phyloP scores from a whole-genome alignment of 2,888 invertebrate genomes.

The Lepidocyrtinus sp. region DNA sequence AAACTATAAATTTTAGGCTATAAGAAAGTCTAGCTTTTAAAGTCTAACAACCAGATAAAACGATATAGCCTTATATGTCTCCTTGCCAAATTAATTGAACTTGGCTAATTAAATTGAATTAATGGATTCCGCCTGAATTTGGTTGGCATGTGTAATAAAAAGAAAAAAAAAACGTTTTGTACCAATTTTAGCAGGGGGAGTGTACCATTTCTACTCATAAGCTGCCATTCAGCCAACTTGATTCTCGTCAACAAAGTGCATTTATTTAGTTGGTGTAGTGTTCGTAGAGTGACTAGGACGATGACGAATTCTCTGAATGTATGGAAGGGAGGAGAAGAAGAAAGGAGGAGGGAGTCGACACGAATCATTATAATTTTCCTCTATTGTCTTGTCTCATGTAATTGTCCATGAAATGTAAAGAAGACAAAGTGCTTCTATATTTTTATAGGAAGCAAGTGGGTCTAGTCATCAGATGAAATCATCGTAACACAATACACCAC shows the following conservation, averaged over 20 bases:
- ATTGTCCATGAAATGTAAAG: slow-evolving; percentile 55
- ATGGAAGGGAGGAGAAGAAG: slow-evolving; percentile 28
- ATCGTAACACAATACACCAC: too few species aligned
- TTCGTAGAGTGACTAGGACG: too few species aligned
- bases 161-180: slow-evolving; percentile 2
- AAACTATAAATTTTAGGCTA: too few species aligned
- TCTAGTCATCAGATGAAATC: too few species aligned
- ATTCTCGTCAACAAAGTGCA: too few species aligned
- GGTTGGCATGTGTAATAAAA: slow-evolving; percentile 30
- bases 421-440: neutral
- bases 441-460: too few species aligned
- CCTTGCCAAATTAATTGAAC: slow-evolving; percentile 44
- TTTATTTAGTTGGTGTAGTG: too few species aligned
- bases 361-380: slow-evolving; percentile 50
- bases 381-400: slow-evolving; percentile 46
- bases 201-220: too few species aligned
- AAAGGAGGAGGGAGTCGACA: slow-evolving; percentile 46
- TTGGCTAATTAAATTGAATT: slow-evolving; percentile 44
- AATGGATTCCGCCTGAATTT: slow-evolving; percentile 46
- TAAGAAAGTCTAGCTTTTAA: too few species aligned
- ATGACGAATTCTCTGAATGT: neutral
- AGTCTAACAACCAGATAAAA: too few species aligned
- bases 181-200: slow-evolving; percentile 10
- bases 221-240: too few species aligned
- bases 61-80: too few species aligned